Evolutionary conservation across 2,113 vertebrate genomes (phyloP).

Genomic region (Bubo bubo): DNA sequence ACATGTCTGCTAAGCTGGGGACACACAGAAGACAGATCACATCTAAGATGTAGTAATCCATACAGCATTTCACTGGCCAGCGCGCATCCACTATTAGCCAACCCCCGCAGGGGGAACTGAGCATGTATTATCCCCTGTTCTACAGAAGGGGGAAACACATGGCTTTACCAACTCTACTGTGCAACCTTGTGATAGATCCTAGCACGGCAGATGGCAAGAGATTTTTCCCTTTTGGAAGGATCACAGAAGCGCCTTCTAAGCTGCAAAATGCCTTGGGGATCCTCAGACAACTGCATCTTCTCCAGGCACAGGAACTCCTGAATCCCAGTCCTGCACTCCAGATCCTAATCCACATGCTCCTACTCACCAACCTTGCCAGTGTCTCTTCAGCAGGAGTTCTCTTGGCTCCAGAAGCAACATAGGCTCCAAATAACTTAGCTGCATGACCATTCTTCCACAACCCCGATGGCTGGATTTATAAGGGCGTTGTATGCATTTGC

Average conservation of each 20-base stretch:
- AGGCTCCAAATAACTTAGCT: background rate
- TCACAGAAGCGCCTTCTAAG: conserved; percentile 30
- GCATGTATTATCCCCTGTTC: background rate
- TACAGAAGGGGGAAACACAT: background rate
- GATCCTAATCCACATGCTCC: background rate
- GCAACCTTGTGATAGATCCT: background rate
- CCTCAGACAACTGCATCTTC: conserved; percentile 2
- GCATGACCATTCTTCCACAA: background rate
- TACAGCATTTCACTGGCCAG: background rate
- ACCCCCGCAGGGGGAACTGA: background rate
- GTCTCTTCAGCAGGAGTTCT: conserved; percentile 50
- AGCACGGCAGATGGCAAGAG: conserved; percentile 2
- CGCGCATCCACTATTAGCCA: background rate
- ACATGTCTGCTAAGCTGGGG: background rate
- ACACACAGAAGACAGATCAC: background rate
- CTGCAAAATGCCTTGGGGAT: conserved; percentile 33
- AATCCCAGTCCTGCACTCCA: background rate
- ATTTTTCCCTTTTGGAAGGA: conserved; percentile 24
- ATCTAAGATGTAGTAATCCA: background rate
- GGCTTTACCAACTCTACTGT: background rate
- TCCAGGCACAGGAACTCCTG: background rate
- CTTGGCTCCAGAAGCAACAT: background rate
- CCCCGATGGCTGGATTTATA: background rate
- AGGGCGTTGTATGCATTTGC: background rate
- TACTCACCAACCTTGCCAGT: conserved; percentile 38